Conservation (phyloP, 2,113 vertebrate genomes). For the Pipa parva region DNA sequence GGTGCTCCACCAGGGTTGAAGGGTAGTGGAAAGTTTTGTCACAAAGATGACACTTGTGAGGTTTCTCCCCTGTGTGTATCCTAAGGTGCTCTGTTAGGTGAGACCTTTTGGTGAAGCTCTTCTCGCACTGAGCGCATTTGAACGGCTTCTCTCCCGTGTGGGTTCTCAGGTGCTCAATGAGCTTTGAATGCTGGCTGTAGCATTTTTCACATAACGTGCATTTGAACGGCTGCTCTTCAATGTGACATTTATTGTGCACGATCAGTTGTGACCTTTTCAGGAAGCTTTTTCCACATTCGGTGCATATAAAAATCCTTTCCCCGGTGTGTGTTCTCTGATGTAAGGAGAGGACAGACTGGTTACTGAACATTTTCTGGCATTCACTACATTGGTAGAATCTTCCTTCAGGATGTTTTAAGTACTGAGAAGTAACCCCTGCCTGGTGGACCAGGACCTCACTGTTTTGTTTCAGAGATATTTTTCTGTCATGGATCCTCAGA, state of each 20-base stretch:
- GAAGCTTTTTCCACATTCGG: no score
- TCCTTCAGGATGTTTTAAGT: background rate
- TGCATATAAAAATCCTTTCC: no score
- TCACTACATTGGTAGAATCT: background rate
- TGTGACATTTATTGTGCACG: constrained; percentile 24
- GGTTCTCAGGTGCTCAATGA: constrained; percentile 5
- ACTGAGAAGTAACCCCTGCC: background rate
- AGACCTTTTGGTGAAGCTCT: constrained; percentile 28
- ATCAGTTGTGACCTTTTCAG: no score
- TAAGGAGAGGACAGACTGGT: no score
- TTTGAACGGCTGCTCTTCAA: constrained; percentile 18
- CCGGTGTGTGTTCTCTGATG: no score
- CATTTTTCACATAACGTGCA: constrained; percentile 17
- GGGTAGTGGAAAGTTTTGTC: constrained; percentile 24
- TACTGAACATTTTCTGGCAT: no score
- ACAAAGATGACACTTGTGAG: constrained; percentile 24
- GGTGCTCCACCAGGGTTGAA: constrained; percentile 20
- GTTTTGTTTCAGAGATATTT: background rate
- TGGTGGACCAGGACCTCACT: background rate
- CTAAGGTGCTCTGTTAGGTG: constrained; percentile 20
- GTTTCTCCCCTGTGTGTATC: constrained; percentile 18
- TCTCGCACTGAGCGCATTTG: constrained; percentile 5
- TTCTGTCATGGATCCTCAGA: constrained; percentile 4
- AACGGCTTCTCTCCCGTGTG: constrained; percentile 27
- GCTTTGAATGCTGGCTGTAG: constrained; percentile 23